Percentiles rank a stretch among this genome's conserved stretches.
Evolutionary conservation across 2,797 vertebrate species (phyloP).

Genomic region (Geotrypetes seraphini): DNA sequence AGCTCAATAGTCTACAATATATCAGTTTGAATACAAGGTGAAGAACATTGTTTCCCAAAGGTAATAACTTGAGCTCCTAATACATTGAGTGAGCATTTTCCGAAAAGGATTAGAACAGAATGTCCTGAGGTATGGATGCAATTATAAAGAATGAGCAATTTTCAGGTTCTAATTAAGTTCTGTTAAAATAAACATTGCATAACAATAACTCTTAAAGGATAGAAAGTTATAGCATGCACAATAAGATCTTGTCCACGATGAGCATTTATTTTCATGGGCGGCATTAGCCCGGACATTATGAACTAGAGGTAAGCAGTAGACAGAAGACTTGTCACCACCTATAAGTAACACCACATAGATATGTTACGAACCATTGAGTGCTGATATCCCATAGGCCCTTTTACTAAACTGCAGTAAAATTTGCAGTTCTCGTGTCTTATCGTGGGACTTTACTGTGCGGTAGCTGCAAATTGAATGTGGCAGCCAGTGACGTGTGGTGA

Average conservation of each 20-base stretch:
- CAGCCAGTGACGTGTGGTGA: too few species aligned
- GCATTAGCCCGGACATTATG: not conserved
- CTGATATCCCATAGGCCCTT: too few species aligned
- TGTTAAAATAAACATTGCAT: constrained; percentile 20
- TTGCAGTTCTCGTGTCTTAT: too few species aligned
- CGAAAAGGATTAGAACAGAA: constrained; percentile 10
- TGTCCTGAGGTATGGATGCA: constrained; percentile 16
- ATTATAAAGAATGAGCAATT: constrained; percentile 28
- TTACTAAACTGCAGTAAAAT: too few species aligned
- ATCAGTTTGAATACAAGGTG: not conserved
- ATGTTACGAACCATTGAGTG: not conserved
- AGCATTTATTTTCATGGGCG: constrained; percentile 1
- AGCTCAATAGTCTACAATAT: not conserved
- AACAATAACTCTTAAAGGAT: constrained; percentile 20
- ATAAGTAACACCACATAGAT: not conserved
- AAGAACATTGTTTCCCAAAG: constrained; percentile 10
- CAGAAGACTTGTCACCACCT: not conserved
- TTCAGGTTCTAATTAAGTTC: constrained; percentile 33
- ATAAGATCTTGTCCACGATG: not conserved
- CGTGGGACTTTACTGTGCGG: too few species aligned
- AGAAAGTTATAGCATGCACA: not conserved
- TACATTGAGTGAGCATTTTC: not conserved
- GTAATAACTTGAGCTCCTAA: constrained; percentile 6
- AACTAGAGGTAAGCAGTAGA: not conserved
- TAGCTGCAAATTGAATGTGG: too few species aligned